Percentiles rank a stretch among this genome's conserved stretches.
phyloP scores from a whole-genome alignment of 2,888 invertebrate species.

The Spodoptera exigua region DNA sequence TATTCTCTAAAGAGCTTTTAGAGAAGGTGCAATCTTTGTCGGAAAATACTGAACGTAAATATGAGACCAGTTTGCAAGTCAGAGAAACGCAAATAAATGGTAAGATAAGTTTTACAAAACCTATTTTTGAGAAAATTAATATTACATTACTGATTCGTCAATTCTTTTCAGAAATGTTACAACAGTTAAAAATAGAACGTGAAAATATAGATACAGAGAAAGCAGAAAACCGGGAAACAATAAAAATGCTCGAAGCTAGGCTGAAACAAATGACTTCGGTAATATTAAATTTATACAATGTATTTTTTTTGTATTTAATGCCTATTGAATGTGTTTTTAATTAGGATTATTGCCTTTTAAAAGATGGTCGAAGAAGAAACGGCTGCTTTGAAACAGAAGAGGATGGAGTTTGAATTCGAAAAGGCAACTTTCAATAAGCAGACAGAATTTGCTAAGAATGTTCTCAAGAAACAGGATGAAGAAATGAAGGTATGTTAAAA shows the following conservation, averaged over 20 bases:
- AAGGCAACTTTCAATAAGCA: conserved; percentile 90
- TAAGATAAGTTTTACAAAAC: conserved; percentile 52
- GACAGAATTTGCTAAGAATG: conserved; percentile 88
- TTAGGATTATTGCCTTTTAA: not conserved
- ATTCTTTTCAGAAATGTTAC: conserved; percentile 84
- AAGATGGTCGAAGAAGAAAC: conserved; percentile 86
- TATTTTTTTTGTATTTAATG: too few relatives aligned
- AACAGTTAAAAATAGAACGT: conserved; percentile 87
- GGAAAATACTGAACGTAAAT: conserved; percentile 80
- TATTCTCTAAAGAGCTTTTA: conserved; percentile 80
- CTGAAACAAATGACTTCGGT: conserved; percentile 89
- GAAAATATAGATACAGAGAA: conserved; percentile 89
- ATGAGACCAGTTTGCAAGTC: conserved; percentile 83
- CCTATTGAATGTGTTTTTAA: too few relatives aligned
- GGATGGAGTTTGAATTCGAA: conserved; percentile 90
- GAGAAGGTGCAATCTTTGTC: conserved; percentile 83
- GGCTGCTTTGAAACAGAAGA: conserved; percentile 87
- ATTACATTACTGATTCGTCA: not conserved
- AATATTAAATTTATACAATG: conserved; percentile 12
- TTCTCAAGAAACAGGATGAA: conserved; percentile 89
- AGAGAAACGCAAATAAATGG: conserved; percentile 89
- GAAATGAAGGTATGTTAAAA: conserved; percentile 86
- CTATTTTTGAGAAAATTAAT: not conserved
- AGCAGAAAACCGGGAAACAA: conserved; percentile 84
- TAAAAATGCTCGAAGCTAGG: conserved; percentile 88